A percentile compares a stretch with the other conserved stretches of the same genome.
Evolutionary conservation across 2,888 invertebrate species (phyloP).

Genomic region (Oconnorella tubifera): DNA sequence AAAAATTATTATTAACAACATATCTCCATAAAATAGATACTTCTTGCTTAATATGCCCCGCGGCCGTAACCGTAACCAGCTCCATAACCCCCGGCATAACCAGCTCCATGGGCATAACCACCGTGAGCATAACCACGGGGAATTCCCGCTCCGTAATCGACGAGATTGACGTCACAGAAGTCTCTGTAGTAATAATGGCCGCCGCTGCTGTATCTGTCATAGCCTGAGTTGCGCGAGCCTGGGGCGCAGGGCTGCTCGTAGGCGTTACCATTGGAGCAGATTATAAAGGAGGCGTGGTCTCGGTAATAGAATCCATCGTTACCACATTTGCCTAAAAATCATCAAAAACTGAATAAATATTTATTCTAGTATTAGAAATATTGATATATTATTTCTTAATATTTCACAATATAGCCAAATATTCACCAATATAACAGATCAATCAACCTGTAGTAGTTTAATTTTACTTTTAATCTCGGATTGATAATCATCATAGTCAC

Average conservation of each 20-base stretch:
- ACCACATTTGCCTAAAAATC: slow-evolving; percentile 12
- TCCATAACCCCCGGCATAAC: neutral
- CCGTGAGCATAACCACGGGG: slow-evolving; percentile 1
- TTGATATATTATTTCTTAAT: too few relatives aligned
- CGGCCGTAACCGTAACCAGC: neutral
- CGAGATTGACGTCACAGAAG: slow-evolving; percentile 20
- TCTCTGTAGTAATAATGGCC: slow-evolving; percentile 21
- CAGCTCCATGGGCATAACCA: slow-evolving; percentile 1
- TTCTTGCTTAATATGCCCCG: neutral
- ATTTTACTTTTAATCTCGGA: too few relatives aligned
- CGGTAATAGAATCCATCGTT: slow-evolving; percentile 21
- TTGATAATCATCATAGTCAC: too few relatives aligned
- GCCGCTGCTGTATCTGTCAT: slow-evolving; percentile 16
- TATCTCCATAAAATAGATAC: too few relatives aligned
- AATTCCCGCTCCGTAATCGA: slow-evolving; percentile 19
- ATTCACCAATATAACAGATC: too few relatives aligned
- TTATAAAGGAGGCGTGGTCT: slow-evolving; percentile 11
- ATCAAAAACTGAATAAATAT: too few relatives aligned
- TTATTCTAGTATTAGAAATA: too few relatives aligned
- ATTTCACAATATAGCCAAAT: too few relatives aligned
- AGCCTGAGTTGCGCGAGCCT: slow-evolving; percentile 17
- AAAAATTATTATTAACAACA: too few relatives aligned
- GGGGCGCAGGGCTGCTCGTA: slow-evolving; percentile 21
- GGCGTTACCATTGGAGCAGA: slow-evolving; percentile 19
- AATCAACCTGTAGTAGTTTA: too few relatives aligned